Evolutionary conservation across 1,140 invertebrate species (phyloP), one percentile per base, ranked within the genome.

Genomic region (Pararge aegeria): DNA sequence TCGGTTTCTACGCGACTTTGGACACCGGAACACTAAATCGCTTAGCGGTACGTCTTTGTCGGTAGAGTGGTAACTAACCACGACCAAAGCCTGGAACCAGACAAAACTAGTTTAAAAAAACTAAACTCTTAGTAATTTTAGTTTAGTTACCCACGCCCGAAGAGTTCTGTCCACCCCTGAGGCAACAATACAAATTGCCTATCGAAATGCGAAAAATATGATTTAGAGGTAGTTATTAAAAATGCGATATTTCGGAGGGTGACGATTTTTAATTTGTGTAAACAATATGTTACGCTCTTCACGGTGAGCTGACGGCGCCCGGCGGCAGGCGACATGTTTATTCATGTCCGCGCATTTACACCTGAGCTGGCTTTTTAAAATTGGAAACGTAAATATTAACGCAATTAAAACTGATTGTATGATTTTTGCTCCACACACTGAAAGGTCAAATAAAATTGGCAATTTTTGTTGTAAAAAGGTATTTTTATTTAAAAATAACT

Each of bases 331-430:
- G 38, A 1, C 38, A 42, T 42, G 38, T 42, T 18, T 42, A 42
- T 42, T 42, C 38, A 42, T 42, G 13, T 42, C 38, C 5, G 38
- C 34, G 13, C 9, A 18, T 42, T 42, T 18, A 42, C 38, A 42
- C 38, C 38, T 42, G 38, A 42, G 2, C 0, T 4, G 37, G 5
- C 18, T 16, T 42, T 6, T 42, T 18, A 10, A 10, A 18, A 42
- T 42, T 42, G 18, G 3, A 42, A 42, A 16, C 38, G 38, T 2
- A 42, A 42, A 42, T 42, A 42, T 42, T 42, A 16, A 18, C 13
- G 18, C 38, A 16, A 16, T 42, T 18, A 42, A 42, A 5, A 2
- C 7, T 34, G 30, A 1, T 12, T 34, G 10, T 12, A 10, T 34
- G 30, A 34, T 34, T 34, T 34, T 34, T 34, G 24, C 7, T 24